Evolutionary conservation across 2,113 vertebrate species (phyloP).

Genomic region (Mohoua ochrocephala): DNA sequence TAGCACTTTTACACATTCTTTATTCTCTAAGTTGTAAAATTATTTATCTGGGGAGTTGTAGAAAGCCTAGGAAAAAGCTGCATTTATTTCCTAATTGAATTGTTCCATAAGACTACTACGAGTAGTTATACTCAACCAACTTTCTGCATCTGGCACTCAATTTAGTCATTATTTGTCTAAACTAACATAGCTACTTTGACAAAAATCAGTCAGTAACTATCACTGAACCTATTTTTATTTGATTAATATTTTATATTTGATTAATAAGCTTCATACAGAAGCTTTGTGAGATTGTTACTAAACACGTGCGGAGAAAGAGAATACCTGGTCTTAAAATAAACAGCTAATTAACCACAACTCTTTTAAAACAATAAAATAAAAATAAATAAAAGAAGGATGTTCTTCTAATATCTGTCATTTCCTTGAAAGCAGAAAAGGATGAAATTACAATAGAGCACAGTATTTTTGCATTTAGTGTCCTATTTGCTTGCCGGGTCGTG

Average conservation of each 20-base stretch:
- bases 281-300: not conserved
- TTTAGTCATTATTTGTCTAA: not conserved
- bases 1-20: not conserved
- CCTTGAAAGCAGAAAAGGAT: not conserved
- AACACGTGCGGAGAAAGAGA: not conserved
- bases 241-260: too few species aligned
- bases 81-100: not conserved
- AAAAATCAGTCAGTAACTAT: not conserved
- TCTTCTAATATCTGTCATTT: not conserved
- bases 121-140: not conserved
- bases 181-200: not conserved
- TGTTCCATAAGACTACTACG: not conserved
- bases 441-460: not conserved
- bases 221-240: fast-evolving
- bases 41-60: not conserved
- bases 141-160: not conserved
- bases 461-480: not conserved
- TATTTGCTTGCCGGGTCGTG: not conserved
- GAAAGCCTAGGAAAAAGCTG: not conserved
- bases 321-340: not conserved
- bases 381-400: not conserved
- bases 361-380: not conserved
- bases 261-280: not conserved
- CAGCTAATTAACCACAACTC: not conserved
- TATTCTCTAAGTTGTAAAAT: not conserved